These are phyloP conservation scores for Diachrysia chrysitis DNA, from an alignment of 2,888 invertebrate genomes.

Conservation along the genomic window DNA sequence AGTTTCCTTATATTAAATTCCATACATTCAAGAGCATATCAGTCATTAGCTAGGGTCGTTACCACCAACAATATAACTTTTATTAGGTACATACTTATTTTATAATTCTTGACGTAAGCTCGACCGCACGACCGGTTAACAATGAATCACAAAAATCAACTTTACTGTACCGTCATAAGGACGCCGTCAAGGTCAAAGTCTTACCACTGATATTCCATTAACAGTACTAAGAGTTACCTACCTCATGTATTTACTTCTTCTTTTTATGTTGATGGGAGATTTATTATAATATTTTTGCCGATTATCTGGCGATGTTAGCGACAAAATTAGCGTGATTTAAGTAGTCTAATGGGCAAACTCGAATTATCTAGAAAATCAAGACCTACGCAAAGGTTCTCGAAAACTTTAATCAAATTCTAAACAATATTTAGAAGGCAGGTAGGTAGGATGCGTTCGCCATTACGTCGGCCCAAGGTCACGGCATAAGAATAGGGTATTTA, in stretches of 20 bases:
- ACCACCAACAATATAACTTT: conserved; percentile 4
- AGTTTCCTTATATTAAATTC: background rate
- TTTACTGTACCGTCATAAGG: background rate
- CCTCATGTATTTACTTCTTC: background rate
- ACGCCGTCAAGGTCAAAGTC: background rate
- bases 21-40: background rate
- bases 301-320: no score
- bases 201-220: no score
- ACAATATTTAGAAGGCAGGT: conserved; percentile 23
- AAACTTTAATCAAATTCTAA: conserved; percentile 9
- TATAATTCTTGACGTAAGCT: background rate
- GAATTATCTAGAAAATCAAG: background rate
- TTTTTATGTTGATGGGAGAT: no score
- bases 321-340: no score
- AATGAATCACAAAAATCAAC: background rate
- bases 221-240: background rate
- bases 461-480: conserved; percentile 49
- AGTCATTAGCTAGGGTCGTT: background rate
- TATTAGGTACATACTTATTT: background rate
- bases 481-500: conserved; percentile 56
- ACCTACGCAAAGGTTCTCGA: background rate
- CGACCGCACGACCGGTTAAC: background rate
- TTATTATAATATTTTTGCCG: no score
- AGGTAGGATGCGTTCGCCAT: conserved; percentile 40
- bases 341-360: no score